A percentile compares a stretch with the other conserved stretches of the same genome.
phyloP scores from a whole-genome alignment of 2,113 vertebrate species.

The Myodes glareolus region DNA sequence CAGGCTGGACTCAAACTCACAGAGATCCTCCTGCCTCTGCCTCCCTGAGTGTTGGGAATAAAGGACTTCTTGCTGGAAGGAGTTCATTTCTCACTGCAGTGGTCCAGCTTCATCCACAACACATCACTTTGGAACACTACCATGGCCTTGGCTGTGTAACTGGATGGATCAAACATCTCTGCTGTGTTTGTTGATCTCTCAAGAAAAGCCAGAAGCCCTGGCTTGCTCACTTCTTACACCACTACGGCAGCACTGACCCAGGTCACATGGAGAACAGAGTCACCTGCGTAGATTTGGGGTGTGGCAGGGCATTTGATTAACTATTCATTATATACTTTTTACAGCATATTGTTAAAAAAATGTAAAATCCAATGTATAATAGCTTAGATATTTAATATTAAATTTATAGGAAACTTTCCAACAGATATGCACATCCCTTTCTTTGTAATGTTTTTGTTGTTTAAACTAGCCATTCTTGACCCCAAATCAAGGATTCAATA shows the following conservation, averaged over 20 bases:
- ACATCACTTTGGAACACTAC: neutral
- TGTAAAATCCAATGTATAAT: neutral
- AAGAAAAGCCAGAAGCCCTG: neutral
- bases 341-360: neutral
- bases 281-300: neutral
- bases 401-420: neutral
- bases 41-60: neutral
- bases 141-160: rapidly evolving
- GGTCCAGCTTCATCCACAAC: neutral
- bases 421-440: neutral
- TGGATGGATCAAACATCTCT: neutral
- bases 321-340: neutral
- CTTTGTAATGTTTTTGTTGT: neutral
- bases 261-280: neutral
- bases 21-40: neutral
- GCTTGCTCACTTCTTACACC: neutral
- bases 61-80: neutral
- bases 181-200: neutral
- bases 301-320: neutral
- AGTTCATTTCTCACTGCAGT: neutral
- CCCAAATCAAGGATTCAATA: neutral
- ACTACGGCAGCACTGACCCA: neutral
- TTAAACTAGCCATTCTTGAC: neutral
- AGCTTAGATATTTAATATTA: neutral
- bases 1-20: neutral